Percentiles rank a stretch among this genome's conserved stretches.
phyloP scores from a whole-genome alignment of 2,113 vertebrate genomes.

The rabbit (Oryctolagus cuniculus) region mOryCun1.1 NC_091440.1:37906501-37907000 shows the following conservation, averaged over 20 bases:
- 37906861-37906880: neutral
- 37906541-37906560: neutral
- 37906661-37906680: neutral
- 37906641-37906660: neutral
- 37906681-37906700: neutral
- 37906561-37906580: neutral
- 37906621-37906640: neutral
- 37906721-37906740: neutral
- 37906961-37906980: neutral
- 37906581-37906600: neutral
- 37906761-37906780: neutral
- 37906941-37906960: neutral
- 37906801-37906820: neutral
- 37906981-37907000: too few relatives aligned
- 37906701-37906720: neutral
- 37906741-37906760: neutral
- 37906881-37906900: neutral
- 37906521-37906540: neutral
- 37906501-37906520: neutral
- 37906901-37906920: neutral
- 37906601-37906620: neutral
- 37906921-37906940: neutral
- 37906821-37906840: neutral
- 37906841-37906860: neutral
- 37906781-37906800: neutral